phyloP scores from a whole-genome alignment of 1,140 invertebrate genomes.

The Scaptomyza pallida region DNA sequence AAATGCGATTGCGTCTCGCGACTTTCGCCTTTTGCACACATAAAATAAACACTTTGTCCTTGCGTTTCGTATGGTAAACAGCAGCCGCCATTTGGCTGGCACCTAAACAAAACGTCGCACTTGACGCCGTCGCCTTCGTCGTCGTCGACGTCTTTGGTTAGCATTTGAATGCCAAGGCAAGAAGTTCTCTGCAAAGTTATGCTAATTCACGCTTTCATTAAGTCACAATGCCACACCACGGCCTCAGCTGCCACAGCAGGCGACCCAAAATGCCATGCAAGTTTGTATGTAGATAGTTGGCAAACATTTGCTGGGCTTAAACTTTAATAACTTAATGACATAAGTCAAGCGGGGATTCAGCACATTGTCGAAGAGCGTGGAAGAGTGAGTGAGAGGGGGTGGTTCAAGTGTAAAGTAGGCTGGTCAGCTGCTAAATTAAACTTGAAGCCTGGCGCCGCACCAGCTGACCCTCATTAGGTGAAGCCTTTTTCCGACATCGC shows the following conservation, averaged over 20 bases:
- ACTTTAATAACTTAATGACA: slow-evolving; percentile 79
- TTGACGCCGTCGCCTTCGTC: not conserved
- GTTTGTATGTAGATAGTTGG: slow-evolving; percentile 73
- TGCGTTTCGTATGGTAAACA: slow-evolving; percentile 33
- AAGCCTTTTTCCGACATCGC: slow-evolving; percentile 37
- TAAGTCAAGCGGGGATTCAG: slow-evolving; percentile 40
- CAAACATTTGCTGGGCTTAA: slow-evolving; percentile 71
- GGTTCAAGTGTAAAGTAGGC: slow-evolving; percentile 69
- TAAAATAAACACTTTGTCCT: slow-evolving; percentile 76
- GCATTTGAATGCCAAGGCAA: slow-evolving; percentile 30
- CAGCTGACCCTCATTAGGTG: slow-evolving; percentile 70
- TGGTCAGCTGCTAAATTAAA: slow-evolving; percentile 77
- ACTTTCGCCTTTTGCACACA: slow-evolving; percentile 32
- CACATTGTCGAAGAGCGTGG: not conserved
- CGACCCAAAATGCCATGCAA: slow-evolving; percentile 33
- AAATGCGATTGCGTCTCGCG: slow-evolving; percentile 14
- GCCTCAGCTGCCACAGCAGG: slow-evolving; percentile 4
- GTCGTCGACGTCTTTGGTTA: too few species aligned
- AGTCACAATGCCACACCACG: slow-evolving; percentile 53
- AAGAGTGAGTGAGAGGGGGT: slow-evolving; percentile 8
- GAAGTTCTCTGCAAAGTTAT: slow-evolving; percentile 58
- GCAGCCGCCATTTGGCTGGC: slow-evolving; percentile 33
- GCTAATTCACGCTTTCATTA: slow-evolving; percentile 78
- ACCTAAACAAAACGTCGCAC: slow-evolving; percentile 9
- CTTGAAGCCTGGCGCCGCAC: slow-evolving; percentile 34